Evolutionary conservation across 1,140 invertebrate species (phyloP).

Genomic region (Drosophila sucinea): DNA sequence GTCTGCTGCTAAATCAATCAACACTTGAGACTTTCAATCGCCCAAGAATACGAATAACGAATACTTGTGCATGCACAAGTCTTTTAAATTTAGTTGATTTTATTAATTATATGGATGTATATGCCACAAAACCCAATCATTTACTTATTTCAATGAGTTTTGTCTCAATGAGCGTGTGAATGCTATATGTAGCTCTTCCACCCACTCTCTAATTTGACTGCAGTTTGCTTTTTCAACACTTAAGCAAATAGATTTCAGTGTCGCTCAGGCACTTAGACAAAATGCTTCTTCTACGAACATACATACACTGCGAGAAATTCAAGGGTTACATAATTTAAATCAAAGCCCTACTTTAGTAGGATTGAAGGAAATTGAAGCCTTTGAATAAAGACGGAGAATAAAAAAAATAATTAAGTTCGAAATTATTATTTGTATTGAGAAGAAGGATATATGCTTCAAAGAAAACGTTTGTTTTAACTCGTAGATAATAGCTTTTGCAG

Average conservation of each 20-base stretch:
- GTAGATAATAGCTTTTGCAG: too few relatives aligned
- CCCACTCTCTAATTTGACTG: slow-evolving; percentile 5
- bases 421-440: too few relatives aligned
- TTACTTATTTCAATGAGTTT: slow-evolving; percentile 47
- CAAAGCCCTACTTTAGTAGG: too few relatives aligned
- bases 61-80: slow-evolving; percentile 12
- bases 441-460: too few relatives aligned
- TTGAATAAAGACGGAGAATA: too few relatives aligned
- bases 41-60: too few relatives aligned
- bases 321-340: not conserved
- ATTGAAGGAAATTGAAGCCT: too few relatives aligned
- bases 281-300: slow-evolving; percentile 19
- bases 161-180: slow-evolving; percentile 31
- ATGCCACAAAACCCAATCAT: slow-evolving; percentile 21
- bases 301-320: slow-evolving; percentile 2
- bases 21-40: slow-evolving; percentile 50
- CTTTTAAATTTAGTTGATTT: slow-evolving; percentile 44
- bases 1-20: slow-evolving; percentile 69
- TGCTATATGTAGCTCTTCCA: slow-evolving; percentile 4
- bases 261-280: slow-evolving; percentile 65
- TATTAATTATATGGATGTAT: slow-evolving; percentile 61
- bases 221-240: slow-evolving; percentile 65
- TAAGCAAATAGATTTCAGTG: slow-evolving; percentile 75
- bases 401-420: too few relatives aligned
- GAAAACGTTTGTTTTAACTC: too few relatives aligned